Evolutionary conservation across 2,797 vertebrate species (phyloP).

Genomic region (Tinamus major): DNA sequence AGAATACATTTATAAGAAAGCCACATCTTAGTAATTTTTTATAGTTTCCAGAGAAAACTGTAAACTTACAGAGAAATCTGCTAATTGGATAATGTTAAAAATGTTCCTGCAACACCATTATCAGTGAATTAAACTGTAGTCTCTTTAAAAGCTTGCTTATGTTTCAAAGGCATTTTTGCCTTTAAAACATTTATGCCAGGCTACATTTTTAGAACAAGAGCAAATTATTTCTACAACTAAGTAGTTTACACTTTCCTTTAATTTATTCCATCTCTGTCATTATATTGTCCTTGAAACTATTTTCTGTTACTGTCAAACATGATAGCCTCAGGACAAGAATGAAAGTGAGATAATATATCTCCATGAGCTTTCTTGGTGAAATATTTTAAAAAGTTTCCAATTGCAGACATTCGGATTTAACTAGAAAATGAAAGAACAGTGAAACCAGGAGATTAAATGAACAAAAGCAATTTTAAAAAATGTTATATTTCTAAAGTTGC

Average conservation of each 20-base stretch:
- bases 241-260: constrained; percentile 29
- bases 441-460: constrained; percentile 39
- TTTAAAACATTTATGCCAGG: constrained; percentile 30
- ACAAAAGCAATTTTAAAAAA: constrained; percentile 48
- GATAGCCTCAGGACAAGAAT: constrained; percentile 54
- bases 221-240: constrained; percentile 23
- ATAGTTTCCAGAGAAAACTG: neutral
- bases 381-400: constrained; percentile 59
- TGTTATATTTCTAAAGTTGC: neutral
- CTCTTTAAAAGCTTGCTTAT: constrained; percentile 16
- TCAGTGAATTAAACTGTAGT: constrained; percentile 7
- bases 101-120: neutral
- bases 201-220: constrained; percentile 9
- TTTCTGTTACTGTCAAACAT: constrained; percentile 48
- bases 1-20: constrained; percentile 18
- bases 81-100: constrained; percentile 24
- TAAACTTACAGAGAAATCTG: neutral
- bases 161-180: constrained; percentile 16
- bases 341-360: constrained; percentile 32
- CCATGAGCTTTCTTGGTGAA: constrained; percentile 31
- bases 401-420: constrained; percentile 50
- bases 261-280: constrained; percentile 50
- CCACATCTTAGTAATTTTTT: constrained; percentile 40
- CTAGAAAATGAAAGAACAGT: constrained; percentile 55
- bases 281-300: constrained; percentile 61